A percentile compares a stretch with the other conserved stretches of the same genome.
These are phyloP conservation scores for Xanthorhoe spadicearia DNA, from an alignment of 2,888 invertebrate genomes.

Conservation along the genomic window DNA sequence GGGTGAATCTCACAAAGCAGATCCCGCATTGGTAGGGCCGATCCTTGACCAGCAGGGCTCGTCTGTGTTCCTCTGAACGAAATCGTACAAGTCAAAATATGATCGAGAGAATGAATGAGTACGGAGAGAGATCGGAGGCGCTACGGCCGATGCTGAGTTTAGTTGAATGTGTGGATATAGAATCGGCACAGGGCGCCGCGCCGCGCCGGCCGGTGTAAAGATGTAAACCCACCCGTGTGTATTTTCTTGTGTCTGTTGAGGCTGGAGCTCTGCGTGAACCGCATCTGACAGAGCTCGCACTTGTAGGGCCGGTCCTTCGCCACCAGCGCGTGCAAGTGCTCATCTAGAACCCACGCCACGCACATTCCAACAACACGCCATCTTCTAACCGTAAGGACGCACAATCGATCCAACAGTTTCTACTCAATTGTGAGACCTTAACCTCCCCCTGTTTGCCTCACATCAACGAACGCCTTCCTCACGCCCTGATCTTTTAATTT, in stretches of 20 bases:
- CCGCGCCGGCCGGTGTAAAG: slow-evolving; percentile 56
- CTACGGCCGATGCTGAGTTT: slow-evolving; percentile 33
- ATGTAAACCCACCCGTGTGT: slow-evolving; percentile 85
- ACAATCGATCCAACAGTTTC: slow-evolving; percentile 55
- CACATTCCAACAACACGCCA: slow-evolving; percentile 66
- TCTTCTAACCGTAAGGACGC: slow-evolving; percentile 58
- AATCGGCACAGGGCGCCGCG: slow-evolving; percentile 62
- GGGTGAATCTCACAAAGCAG: slow-evolving; percentile 87
- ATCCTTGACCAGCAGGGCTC: slow-evolving; percentile 78
- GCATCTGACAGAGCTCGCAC: slow-evolving; percentile 88
- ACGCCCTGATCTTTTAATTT: slow-evolving; percentile 76
- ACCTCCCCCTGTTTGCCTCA: slow-evolving; percentile 83
- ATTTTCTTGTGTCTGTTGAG: slow-evolving; percentile 89
- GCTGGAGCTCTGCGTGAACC: slow-evolving; percentile 90
- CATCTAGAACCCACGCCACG: slow-evolving; percentile 82
- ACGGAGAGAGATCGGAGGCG: slow-evolving; percentile 50
- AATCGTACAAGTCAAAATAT: slow-evolving; percentile 68
- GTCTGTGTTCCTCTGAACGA: slow-evolving; percentile 80
- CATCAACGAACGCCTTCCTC: slow-evolving; percentile 73
- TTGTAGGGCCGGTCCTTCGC: slow-evolving; percentile 86
- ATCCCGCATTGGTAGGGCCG: slow-evolving; percentile 87
- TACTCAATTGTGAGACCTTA: slow-evolving; percentile 66
- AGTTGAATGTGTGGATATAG: slow-evolving; percentile 49
- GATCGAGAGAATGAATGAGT: slow-evolving; percentile 43
- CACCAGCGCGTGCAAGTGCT: slow-evolving; percentile 83